These are phyloP conservation scores for Recurvirostra avosetta DNA, from an alignment of 2,113 vertebrate genomes.

Conservation along the genomic window DNA sequence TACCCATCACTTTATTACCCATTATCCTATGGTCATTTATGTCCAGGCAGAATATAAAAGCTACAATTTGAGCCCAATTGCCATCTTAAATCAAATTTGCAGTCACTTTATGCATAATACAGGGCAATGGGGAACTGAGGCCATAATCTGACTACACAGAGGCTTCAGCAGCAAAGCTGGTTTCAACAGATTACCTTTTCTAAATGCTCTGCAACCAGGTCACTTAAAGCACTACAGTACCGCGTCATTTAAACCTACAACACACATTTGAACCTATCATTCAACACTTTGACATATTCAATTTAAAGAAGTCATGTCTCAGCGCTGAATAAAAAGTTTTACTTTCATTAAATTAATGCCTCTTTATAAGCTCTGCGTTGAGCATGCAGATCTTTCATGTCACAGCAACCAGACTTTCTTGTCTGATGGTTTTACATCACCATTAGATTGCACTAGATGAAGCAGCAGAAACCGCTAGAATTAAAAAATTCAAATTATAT, in stretches of 20 bases:
- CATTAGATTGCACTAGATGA: not conserved
- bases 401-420: not conserved
- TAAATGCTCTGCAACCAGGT: constrained; percentile 22
- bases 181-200: constrained; percentile 43
- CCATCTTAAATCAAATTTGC: constrained; percentile 12
- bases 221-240: not conserved
- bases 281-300: not conserved
- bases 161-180: constrained; percentile 17
- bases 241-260: not conserved
- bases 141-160: not conserved
- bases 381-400: not conserved
- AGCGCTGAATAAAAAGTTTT: not conserved
- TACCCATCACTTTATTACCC: not conserved
- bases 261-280: not conserved
- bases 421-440: not conserved
- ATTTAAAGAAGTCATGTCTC: not conserved
- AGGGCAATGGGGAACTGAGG: not conserved
- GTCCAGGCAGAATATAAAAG: not conserved
- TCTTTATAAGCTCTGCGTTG: not conserved
- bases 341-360: not conserved
- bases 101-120: not conserved
- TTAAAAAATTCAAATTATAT: not conserved
- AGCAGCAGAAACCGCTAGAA: not conserved
- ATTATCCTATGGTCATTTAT: not conserved
- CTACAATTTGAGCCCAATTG: constrained; percentile 7